Percentiles rank a stretch among this genome's conserved stretches.
phyloP scores from a whole-genome alignment of 2,113 vertebrate genomes.

The Seriola dumerili region DNA sequence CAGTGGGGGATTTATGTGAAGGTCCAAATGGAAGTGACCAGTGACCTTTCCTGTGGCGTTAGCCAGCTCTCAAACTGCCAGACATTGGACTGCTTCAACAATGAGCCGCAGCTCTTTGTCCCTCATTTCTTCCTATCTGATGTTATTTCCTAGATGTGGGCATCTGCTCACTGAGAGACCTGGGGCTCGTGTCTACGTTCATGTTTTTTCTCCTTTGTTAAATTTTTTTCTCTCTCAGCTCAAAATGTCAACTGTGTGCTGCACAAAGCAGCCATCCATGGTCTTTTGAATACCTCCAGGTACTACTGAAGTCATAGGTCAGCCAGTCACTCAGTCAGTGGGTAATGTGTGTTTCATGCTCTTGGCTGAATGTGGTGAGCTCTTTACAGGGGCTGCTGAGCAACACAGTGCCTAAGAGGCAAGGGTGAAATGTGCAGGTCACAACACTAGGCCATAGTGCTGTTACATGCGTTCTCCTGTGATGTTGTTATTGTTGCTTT shows the following conservation, averaged over 20 bases:
- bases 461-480: conserved; percentile 37
- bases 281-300: conserved; percentile 79
- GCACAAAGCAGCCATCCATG: conserved; percentile 68
- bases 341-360: conserved; percentile 76
- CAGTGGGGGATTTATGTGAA: conserved; percentile 77
- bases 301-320: conserved; percentile 81
- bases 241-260: conserved; percentile 76
- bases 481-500: conserved; percentile 72
- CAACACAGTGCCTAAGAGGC: conserved; percentile 41
- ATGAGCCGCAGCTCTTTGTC: conserved; percentile 69
- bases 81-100: conserved; percentile 75
- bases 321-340: conserved; percentile 74
- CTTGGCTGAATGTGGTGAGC: conserved; percentile 58
- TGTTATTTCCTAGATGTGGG: conserved; percentile 77
- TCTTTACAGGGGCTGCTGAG: conserved; percentile 59
- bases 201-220: conserved; percentile 24
- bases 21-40: conserved; percentile 84
- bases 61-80: conserved; percentile 71
- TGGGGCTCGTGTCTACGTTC: conserved; percentile 28
- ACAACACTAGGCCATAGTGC: conserved; percentile 33
- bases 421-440: conserved; percentile 46
- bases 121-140: conserved; percentile 71
- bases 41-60: conserved; percentile 79
- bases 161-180: conserved; percentile 62
- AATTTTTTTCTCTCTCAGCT: conserved; percentile 49